Evolutionary conservation across 2,797 vertebrate genomes (phyloP), one percentile per base, ranked within the genome.

Genomic region (Sebastes hubbsi): DNA sequence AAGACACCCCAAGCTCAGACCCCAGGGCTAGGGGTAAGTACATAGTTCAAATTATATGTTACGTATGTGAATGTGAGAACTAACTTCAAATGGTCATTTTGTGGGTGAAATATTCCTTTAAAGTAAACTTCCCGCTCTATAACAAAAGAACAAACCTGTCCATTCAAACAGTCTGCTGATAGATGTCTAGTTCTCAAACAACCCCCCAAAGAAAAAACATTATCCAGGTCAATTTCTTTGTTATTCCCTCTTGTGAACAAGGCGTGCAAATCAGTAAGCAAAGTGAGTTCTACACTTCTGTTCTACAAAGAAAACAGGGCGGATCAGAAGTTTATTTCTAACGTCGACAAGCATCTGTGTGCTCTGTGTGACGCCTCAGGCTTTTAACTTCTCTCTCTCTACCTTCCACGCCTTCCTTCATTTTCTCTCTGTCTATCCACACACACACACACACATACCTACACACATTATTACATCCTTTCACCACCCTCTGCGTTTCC

Each of bases 321-420:
- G 11, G 58, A 22, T 87, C 63, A 22, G 8, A 82, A 76, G 52
- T 83, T 58, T 36, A 76, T 79, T 77, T 80, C 65, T 22, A 58
- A 69, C 36, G n/a, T 70, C 42, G 32, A 64, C 69, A n/a, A 78
- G 34, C 86, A 85, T 87, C 84, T 90, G 86, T 66, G 69, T 2
- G 2, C 75, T 54, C 60, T 16, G 55, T 69, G 25, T 42, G 80
- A 58, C 0, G 77, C 81, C 76, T 75, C 54, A n/a, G 78, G 78
- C 73, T 70, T 70, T 60, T 20, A 64, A 65, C 66, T 29, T 20
- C 58, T 42, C 29, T 52, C 42, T 65, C 36, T 38, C 29, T 14
- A 42, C 62, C 63, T 56, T 52, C 10, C 30, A 71, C 3, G 1
- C 24, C 18, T 63, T 77, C 29, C 82, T 74, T 84, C 65, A 75